Conservation (phyloP, 2,888 invertebrate genomes). For the Nomada fabriciana region DNA sequence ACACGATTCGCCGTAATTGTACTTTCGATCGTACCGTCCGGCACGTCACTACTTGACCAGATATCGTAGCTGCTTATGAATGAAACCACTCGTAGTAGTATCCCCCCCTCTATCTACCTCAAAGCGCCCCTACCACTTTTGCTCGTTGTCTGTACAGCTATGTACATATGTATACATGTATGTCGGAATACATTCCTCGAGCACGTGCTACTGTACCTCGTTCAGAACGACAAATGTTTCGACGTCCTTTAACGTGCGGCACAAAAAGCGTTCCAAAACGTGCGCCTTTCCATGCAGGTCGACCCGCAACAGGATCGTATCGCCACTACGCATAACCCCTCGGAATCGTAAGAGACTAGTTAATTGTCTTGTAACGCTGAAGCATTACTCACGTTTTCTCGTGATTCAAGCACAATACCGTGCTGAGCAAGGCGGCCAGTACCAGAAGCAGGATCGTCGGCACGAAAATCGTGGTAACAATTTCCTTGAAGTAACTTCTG, state of each 20-base stretch:
- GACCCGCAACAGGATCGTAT: not conserved
- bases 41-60: conserved; percentile 56
- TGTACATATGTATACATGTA: not conserved
- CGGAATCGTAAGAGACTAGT: too few relatives aligned
- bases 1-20: conserved; percentile 19
- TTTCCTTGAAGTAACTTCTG: conserved; percentile 89
- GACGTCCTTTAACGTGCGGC: not conserved
- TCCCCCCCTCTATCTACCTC: conserved; percentile 43
- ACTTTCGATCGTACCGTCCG: conserved; percentile 48
- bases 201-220: conserved; percentile 61
- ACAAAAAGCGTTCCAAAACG: not conserved
- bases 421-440: conserved; percentile 88
- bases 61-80: conserved; percentile 65
- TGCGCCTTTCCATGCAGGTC: not conserved
- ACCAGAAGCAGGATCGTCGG: conserved; percentile 89
- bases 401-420: conserved; percentile 91
- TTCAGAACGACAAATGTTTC: conserved; percentile 60
- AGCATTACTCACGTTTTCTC: conserved; percentile 89
- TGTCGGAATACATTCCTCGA: conserved; percentile 51
- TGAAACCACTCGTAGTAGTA: conserved; percentile 59
- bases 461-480: conserved; percentile 89
- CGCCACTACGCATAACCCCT: too few relatives aligned
- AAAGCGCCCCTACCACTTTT: conserved; percentile 53
- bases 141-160: conserved; percentile 31
- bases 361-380: not conserved